phyloP scores from a whole-genome alignment of 2,113 vertebrate species.

The Montifringilla adamsi region DNA sequence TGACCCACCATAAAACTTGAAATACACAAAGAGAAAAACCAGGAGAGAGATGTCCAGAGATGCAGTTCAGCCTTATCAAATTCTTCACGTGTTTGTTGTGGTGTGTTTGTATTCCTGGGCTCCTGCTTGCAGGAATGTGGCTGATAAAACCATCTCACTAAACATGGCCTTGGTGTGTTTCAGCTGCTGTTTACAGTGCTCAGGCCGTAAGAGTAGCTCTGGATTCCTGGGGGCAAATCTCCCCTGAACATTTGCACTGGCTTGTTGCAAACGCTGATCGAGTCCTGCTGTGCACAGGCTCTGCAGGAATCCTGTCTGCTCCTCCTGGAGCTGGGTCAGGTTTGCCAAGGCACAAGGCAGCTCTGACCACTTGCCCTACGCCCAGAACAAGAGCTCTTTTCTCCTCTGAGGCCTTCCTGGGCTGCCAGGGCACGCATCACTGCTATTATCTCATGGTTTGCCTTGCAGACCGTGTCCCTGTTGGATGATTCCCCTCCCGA shows the following conservation, averaged over 20 bases:
- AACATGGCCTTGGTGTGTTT: conserved; percentile 18
- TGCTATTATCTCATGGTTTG: background rate
- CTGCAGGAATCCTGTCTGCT: background rate
- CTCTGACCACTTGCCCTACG: background rate
- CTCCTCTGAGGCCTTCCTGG: background rate
- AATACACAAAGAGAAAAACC: conserved; percentile 42
- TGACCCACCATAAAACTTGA: conserved; percentile 51
- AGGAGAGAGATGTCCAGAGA: conserved; percentile 11
- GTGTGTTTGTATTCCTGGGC: conserved; percentile 44
- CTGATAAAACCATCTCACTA: conserved; percentile 56
- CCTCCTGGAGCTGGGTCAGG: background rate
- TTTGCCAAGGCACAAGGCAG: background rate
- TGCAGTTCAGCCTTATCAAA: conserved; percentile 48
- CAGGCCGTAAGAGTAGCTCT: background rate
- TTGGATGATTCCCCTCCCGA: background rate
- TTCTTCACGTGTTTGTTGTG: conserved; percentile 58
- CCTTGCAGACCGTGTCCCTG: background rate
- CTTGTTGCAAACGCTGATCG: background rate
- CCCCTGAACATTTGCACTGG: background rate
- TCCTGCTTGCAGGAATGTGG: conserved; percentile 53
- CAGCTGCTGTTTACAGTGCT: conserved; percentile 31
- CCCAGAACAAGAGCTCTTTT: background rate
- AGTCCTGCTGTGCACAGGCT: background rate
- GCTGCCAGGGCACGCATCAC: background rate
- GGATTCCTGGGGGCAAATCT: background rate